Evolutionary conservation across 2,113 vertebrate species (phyloP).

Genomic region (Pachyramphus minor): DNA sequence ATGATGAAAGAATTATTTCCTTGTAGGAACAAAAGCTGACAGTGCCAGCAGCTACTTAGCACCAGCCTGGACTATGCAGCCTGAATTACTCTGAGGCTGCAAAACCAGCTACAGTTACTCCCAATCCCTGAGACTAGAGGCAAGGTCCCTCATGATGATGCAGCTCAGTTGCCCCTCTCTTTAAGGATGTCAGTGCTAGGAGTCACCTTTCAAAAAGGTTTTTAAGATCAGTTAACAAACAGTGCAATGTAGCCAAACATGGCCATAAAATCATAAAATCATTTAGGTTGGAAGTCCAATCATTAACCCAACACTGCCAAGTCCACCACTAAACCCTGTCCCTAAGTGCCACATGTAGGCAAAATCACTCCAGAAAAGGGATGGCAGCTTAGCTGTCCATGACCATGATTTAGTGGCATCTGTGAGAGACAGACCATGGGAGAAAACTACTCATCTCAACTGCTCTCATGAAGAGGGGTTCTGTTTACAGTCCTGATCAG

Average conservation of each 20-base stretch:
- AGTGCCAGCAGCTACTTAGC: neutral
- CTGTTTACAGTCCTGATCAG: neutral
- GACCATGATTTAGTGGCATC: neutral
- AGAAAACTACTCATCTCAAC: neutral
- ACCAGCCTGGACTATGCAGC: neutral
- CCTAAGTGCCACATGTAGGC: neutral
- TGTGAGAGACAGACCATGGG: neutral
- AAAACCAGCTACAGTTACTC: neutral
- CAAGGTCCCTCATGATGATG: neutral
- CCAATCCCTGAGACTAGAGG: neutral
- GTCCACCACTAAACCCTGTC: neutral
- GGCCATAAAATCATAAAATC: neutral
- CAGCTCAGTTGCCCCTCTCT: neutral
- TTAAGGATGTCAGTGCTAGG: neutral
- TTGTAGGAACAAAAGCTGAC: neutral
- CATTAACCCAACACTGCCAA: neutral
- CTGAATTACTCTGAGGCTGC: neutral
- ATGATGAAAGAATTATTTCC: slow-evolving; percentile 12
- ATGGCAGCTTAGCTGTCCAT: neutral
- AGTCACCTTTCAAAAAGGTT: neutral
- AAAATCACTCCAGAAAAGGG: neutral
- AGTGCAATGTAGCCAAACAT: neutral
- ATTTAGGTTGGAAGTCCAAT: neutral
- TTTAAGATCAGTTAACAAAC: neutral
- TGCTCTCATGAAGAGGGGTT: neutral